Evolutionary conservation across 2,797 vertebrate genomes (phyloP).

Genomic region (Mormyrops attenuatus): DNA sequence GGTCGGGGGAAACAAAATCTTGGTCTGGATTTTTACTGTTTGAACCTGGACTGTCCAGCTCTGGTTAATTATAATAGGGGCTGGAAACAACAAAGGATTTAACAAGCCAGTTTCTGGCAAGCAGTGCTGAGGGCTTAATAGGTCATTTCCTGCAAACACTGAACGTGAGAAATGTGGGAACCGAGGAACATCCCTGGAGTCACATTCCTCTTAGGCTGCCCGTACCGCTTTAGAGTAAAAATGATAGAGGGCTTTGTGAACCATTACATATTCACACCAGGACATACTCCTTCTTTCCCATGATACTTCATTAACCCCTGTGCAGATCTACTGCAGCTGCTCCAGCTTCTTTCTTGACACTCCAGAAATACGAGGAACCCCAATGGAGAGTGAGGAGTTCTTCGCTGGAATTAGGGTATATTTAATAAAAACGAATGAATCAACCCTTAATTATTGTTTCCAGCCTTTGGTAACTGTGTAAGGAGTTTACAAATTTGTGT

Average conservation of each 20-base stretch:
- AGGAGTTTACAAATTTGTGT: not conserved
- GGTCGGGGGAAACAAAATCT: not conserved
- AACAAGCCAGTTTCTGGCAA: not conserved
- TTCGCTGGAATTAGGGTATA: slow-evolving; percentile 81
- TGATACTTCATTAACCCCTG: not conserved
- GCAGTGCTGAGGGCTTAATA: not conserved
- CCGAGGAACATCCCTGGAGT: not conserved
- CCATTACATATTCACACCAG: not conserved
- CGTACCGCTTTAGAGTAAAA: not conserved
- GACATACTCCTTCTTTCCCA: not conserved
- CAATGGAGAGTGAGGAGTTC: slow-evolving; percentile 73
- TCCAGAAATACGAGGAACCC: slow-evolving; percentile 57
- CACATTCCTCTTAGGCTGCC: not conserved
- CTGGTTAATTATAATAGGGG: not conserved
- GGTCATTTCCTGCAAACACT: not conserved
- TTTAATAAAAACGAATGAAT: not conserved
- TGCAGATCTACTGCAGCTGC: slow-evolving; percentile 77
- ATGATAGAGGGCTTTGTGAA: not conserved
- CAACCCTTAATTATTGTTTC: not conserved
- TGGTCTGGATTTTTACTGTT: not conserved
- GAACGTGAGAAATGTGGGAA: not conserved
- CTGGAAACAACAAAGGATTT: not conserved
- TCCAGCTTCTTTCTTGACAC: slow-evolving; percentile 76
- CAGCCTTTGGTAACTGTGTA: not conserved
- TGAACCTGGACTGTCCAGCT: not conserved